Conservation (phyloP, 2,888 invertebrate species). For the Bembecia ichneumoniformis region DNA sequence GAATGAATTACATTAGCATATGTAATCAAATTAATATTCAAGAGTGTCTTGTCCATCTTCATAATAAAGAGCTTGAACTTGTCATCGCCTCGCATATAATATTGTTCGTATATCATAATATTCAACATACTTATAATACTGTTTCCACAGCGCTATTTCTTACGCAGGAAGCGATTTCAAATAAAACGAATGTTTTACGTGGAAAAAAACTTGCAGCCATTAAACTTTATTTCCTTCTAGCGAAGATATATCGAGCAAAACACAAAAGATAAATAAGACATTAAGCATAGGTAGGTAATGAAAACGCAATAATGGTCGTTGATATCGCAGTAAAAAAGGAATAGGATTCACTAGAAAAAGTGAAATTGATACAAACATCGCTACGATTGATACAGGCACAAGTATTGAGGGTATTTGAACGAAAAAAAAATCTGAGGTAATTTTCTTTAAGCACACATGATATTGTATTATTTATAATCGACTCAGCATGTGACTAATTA, state of each 20-base stretch:
- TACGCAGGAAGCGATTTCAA: no score
- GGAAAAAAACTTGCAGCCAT: no score
- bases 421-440: background rate
- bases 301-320: slow-evolving; percentile 17
- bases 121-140: no score
- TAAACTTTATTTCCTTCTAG: background rate
- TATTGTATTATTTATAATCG: background rate
- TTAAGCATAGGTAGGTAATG: slow-evolving; percentile 5
- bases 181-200: no score
- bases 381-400: slow-evolving; percentile 1
- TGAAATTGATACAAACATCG: slow-evolving; percentile 49
- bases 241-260: background rate
- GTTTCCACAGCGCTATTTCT: no score
- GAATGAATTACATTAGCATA: background rate
- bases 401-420: background rate
- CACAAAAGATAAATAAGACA: slow-evolving; percentile 28
- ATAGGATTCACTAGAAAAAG: slow-evolving; percentile 26
- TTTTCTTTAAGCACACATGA: background rate
- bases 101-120: background rate
- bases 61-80: background rate
- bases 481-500: slow-evolving; percentile 62
- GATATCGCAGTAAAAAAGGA: slow-evolving; percentile 17
- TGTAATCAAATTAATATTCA: background rate
- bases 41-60: background rate
- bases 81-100: background rate